Evolutionary conservation across 53 echinoderm and acorn worm species (phyloP), one percentile per base, ranked within the genome.

Genomic region (Arbacia lixula): DNA sequence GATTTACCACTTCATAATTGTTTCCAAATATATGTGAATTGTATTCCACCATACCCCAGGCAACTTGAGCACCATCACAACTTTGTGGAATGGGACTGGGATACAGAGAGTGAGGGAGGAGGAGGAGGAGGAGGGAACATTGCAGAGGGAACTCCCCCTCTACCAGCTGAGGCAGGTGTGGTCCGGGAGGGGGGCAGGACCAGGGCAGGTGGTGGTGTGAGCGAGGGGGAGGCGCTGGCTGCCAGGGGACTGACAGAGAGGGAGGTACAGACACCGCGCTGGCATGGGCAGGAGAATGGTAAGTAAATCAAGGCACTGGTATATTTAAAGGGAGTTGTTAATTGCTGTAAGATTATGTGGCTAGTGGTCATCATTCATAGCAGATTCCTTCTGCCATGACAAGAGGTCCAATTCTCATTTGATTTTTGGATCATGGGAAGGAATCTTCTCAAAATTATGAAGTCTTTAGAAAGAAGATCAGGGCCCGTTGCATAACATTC

Each of bases 51-150:
- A 16, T 54, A 83, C 14, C 85, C 92, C 21, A 65, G 95, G 26
- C 71, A 84, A 58, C 78, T 91, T 61, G 95, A 95, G 61, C 86
- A 93, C 58, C 88, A 87, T 37, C 95, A 95, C 88, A 72, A 91
- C 66, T 83, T 93, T 58, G 49, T 93, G 29, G 86, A 91, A 29
- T 95, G 95, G 95, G 95, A 95, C 69, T 95, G 92, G 92, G 95
- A 95, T 46, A 93, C 93, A 39, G 91, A 87, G 36, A 80, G 80
- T 19, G 88, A 92, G 39, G 83, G 71, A 34, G 84, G 68, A 38
- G 42, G 11, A 17, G 57, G 17, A 6, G 61, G 68, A 60, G 24
- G 35, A 34, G 22, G 35, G 37, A 12, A 62, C 20, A 12, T 20
- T 3, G 32, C 0, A 31, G 6, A 22, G 32, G 12, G 51, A 12